These are phyloP conservation scores for Ammodytes dubius DNA, from an alignment of 2,113 vertebrate species.

Conservation along the genomic window DNA sequence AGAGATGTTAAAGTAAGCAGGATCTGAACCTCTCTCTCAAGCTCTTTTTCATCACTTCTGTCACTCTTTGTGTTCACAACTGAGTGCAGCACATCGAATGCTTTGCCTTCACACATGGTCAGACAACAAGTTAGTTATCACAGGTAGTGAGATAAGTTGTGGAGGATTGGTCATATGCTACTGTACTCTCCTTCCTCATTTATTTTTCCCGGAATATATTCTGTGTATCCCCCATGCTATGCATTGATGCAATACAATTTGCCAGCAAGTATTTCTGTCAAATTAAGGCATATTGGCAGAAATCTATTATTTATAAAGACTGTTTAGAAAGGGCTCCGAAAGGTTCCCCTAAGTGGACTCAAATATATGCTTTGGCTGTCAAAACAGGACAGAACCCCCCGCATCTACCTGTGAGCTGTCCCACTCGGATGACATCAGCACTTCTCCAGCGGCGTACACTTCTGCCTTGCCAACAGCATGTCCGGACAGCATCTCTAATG, in stretches of 20 bases:
- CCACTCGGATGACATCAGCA: conserved; percentile 65
- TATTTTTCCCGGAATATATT: not conserved
- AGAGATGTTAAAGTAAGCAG: not conserved
- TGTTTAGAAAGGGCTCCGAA: conserved; percentile 19
- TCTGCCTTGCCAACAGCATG: conserved; percentile 7
- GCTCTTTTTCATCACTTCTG: not conserved
- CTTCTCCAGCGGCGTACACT: conserved; percentile 15
- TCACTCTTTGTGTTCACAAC: not conserved
- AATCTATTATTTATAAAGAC: conserved; percentile 27
- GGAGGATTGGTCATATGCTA: not conserved
- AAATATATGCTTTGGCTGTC: conserved; percentile 36
- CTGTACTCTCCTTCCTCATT: not conserved
- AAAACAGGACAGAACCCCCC: conserved; percentile 42
- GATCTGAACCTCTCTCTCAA: not conserved
- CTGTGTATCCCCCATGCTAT: not conserved
- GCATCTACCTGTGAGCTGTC: conserved; percentile 35
- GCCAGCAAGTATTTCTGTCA: conserved; percentile 14
- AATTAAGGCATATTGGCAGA: not conserved
- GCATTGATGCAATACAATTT: conserved; percentile 10
- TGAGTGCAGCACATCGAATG: not conserved
- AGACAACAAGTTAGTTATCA: not conserved
- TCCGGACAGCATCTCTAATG: conserved; percentile 29
- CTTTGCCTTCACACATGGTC: not conserved
- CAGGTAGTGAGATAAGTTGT: no score
- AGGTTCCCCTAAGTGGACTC: not conserved